Base-by-base conservation (phyloP, 2,797 vertebrate species). In the Otolemur crassicaudatus region DNA sequence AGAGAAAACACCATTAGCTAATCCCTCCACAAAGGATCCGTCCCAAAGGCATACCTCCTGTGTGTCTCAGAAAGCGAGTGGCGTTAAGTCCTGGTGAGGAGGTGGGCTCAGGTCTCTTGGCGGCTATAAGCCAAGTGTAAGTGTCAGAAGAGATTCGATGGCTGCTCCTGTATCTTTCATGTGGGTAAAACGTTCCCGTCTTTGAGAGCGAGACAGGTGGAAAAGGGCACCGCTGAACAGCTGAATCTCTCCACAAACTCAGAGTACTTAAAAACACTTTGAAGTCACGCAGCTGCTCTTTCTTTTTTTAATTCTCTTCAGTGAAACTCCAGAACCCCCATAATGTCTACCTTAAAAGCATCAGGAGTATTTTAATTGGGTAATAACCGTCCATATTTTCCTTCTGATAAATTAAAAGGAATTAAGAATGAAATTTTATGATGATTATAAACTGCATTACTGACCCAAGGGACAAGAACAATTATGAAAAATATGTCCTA, bases 231-330 rank as follows among this genome's bases (percentile, higher is more conserved):
- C 72, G 19, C 58, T 7, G 82, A 98, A 95, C 97, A 97, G 97
- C 96, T 98, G 97, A 97, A 80, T 75, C 75, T 91, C 49, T 76
- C 85, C 92, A 77, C 97, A 93, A 92, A 97, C 93, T 96, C 40
- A 3, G 93, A 97, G 95, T 49, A 46, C 96, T 98, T 97, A 77
- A 94, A 97, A 93, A 80, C 80, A 89, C 97, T 98, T 98, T 98
- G 98, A 98, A 98, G 97, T 96, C 92, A 85, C 20, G 6, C 94
- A 97, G 98, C 96, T 98, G 97, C 94, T 98, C 19, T 97, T 97
- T 97, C 80, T 96, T 95, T 97, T 90, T 93, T 89, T 80, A 94
- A 97, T 85, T 98, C 96, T 97, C 97, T 98, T 98, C 96, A 97
- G 95, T 97, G 97, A 95, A 82, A 91, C 79, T 90, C 93, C 90